These are phyloP conservation scores for Cercocebus atys DNA, from an alignment of 2,113 vertebrate species.

Conservation along the genomic window DNA sequence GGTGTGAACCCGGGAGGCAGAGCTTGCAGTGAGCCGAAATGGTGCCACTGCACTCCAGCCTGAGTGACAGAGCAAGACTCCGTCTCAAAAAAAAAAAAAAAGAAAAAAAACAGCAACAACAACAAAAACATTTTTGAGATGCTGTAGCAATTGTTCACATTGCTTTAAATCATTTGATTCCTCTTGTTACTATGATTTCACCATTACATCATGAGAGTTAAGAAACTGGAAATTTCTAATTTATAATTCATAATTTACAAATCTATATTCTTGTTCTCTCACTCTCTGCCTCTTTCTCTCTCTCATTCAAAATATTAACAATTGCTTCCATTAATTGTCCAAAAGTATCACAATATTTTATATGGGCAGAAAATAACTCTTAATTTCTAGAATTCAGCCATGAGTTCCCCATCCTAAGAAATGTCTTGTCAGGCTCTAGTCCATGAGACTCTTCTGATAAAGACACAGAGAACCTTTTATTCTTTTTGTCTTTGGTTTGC, in stretches of 20 bases:
- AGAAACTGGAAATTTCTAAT: background rate
- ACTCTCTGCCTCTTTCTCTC: background rate
- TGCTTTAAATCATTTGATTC: background rate
- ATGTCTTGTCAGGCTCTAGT: background rate
- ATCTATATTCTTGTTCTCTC: background rate
- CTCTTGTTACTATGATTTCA: background rate
- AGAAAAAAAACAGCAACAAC: too few species aligned
- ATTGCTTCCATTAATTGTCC: background rate
- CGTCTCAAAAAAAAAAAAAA: too few species aligned
- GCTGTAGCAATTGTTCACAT: fast-evolving
- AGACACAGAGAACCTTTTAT: fast-evolving
- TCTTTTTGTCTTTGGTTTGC: background rate
- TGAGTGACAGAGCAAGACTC: too few species aligned
- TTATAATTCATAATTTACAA: background rate
- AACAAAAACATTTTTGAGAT: background rate
- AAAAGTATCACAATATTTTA: background rate
- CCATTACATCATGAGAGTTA: background rate
- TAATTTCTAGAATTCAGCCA: background rate
- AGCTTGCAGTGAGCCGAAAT: too few species aligned
- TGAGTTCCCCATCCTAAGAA: background rate
- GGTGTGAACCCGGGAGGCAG: too few species aligned
- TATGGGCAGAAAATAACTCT: background rate
- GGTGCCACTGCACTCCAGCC: too few species aligned
- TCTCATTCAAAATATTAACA: background rate
- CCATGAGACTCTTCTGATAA: fast-evolving